Evolutionary conservation across 2,797 vertebrate species (phyloP).

Genomic region (Tympanoctomys barrerae): DNA sequence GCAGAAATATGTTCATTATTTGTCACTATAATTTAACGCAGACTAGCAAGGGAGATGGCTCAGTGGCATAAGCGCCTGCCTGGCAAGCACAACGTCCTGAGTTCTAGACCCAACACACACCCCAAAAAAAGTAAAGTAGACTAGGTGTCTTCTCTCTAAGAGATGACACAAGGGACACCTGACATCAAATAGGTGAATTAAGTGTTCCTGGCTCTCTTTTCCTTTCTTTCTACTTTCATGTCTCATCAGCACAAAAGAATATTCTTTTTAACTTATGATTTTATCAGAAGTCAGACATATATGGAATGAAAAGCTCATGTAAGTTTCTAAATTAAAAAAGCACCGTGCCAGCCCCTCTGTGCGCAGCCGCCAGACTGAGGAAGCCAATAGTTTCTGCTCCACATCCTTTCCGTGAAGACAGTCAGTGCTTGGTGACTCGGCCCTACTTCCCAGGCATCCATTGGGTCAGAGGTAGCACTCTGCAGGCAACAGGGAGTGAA

Average conservation of each 20-base stretch:
- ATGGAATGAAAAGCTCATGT: conserved; percentile 13
- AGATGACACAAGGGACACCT: conserved; percentile 3
- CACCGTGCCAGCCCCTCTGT: not conserved
- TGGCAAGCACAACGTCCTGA: too few species aligned
- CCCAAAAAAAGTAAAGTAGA: not conserved
- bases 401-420: conserved; percentile 47
- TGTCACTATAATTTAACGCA: too few species aligned
- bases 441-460: not conserved
- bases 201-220: conserved; percentile 20
- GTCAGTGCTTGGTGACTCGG: not conserved
- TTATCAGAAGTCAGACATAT: conserved; percentile 71
- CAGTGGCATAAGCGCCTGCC: too few species aligned
- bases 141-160: not conserved
- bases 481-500: not conserved
- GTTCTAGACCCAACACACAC: too few species aligned
- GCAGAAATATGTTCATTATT: not conserved
- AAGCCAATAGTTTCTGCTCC: not conserved
- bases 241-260: conserved; percentile 70
- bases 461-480: conserved; percentile 4
- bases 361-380: not conserved
- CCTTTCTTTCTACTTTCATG: conserved; percentile 50
- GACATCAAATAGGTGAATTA: conserved; percentile 30
- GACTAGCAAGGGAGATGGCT: too few species aligned
- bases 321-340: conserved; percentile 57
- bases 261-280: conserved; percentile 51